Percentiles rank a stretch among this genome's conserved stretches.
Conservation (phyloP, 1,140 invertebrate genomes). For the Ganaspis sp. region DNA sequence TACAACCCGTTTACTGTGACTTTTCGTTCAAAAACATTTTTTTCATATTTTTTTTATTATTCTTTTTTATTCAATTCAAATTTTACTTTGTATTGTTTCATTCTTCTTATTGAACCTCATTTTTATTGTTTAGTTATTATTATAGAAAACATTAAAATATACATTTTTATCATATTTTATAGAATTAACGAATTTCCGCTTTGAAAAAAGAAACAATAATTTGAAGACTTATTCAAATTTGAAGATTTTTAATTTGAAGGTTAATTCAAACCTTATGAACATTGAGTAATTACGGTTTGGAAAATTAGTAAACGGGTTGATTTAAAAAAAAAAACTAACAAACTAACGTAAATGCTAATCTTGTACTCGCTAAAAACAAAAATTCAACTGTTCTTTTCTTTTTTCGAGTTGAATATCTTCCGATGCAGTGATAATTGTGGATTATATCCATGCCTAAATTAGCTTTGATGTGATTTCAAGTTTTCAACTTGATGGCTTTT, state of each 20-base stretch:
- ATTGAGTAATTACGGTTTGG: background rate
- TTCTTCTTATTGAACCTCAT: no score
- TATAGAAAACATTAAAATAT: no score
- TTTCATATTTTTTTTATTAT: conserved; percentile 16
- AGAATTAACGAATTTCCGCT: no score
- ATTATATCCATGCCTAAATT: conserved; percentile 48
- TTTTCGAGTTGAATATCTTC: background rate
- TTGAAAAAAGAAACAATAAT: no score
- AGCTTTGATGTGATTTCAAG: conserved; percentile 15
- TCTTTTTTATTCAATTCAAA: conserved; percentile 5
- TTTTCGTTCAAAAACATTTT: conserved; percentile 33
- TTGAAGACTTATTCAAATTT: no score
- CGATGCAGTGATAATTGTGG: conserved; percentile 33
- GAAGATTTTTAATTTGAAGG: no score
- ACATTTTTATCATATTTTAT: no score
- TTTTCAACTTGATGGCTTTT: background rate
- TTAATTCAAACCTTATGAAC: no score
- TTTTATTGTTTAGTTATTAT: no score
- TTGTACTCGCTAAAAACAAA: conserved; percentile 49
- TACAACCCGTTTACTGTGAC: conserved; percentile 50
- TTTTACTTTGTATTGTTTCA: conserved; percentile 15
- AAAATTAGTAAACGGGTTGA: background rate
- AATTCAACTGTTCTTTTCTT: conserved; percentile 17
- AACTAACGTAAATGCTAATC: conserved; percentile 55
- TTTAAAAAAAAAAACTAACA: conserved; percentile 38